These are phyloP conservation scores for Parazoanthus atlanticus DNA, from an alignment of 92 coral and sea anemone species.

Conservation along the genomic window DNA sequence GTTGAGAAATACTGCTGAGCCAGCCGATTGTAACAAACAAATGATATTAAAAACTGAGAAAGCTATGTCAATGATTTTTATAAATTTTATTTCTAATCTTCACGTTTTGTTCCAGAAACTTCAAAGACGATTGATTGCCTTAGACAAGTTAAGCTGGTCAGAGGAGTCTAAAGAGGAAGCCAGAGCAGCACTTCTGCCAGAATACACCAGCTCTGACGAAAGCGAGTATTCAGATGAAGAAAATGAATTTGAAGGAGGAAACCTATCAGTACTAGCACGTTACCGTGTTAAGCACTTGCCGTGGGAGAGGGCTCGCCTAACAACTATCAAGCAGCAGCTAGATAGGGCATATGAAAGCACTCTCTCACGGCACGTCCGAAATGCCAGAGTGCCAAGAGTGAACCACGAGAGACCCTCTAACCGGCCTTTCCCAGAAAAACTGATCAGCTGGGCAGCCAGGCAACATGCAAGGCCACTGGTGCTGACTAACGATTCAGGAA, in stretches of 20 bases:
- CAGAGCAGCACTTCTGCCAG: not conserved
- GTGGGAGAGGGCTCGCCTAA: slow-evolving; percentile 52
- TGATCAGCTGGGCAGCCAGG: slow-evolving; percentile 46
- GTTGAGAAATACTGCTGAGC: too few species aligned
- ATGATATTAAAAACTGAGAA: too few species aligned
- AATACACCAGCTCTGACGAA: not conserved
- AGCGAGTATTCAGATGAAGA: slow-evolving; percentile 28
- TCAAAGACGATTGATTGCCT: not conserved
- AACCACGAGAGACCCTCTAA: slow-evolving; percentile 11
- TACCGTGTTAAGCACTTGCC: slow-evolving; percentile 49
- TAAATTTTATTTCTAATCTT: too few species aligned
- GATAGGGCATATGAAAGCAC: slow-evolving; percentile 39
- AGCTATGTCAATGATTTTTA: too few species aligned
- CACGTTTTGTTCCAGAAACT: not conserved
- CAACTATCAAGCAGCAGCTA: slow-evolving; percentile 30
- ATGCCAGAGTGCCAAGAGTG: slow-evolving; percentile 30
- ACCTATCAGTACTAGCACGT: not conserved
- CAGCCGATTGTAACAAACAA: too few species aligned
- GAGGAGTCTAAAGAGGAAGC: not conserved
- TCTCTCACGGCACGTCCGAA: slow-evolving; percentile 20
- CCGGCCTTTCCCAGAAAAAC: slow-evolving; percentile 36
- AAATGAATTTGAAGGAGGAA: not conserved
- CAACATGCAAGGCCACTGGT: slow-evolving; percentile 10
- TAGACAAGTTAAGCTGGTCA: not conserved
- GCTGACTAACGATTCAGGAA: not conserved